Evolutionary conservation across 2,888 invertebrate species (phyloP).

Genomic region (Molorchus minor): DNA sequence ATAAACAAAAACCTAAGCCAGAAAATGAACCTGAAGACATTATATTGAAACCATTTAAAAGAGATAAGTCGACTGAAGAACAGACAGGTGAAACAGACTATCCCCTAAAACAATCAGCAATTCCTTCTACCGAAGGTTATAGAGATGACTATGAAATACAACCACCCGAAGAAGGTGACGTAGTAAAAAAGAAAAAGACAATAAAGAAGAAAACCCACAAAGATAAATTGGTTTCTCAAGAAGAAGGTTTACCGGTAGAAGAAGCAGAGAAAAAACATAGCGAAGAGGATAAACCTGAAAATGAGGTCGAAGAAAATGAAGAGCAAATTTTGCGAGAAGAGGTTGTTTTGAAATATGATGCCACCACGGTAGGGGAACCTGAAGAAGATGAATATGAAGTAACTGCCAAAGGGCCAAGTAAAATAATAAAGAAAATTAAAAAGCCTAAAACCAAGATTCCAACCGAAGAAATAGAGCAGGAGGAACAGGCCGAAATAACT

Average conservation of each 20-base stretch:
- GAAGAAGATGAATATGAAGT: constrained; percentile 44
- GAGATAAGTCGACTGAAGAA: constrained; percentile 53
- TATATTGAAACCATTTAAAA: constrained; percentile 57
- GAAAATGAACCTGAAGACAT: constrained; percentile 55
- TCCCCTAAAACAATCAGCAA: constrained; percentile 45
- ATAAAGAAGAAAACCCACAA: constrained; percentile 52
- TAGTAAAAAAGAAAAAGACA: constrained; percentile 52
- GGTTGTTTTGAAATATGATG: constrained; percentile 36
- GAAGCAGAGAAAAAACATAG: constrained; percentile 49
- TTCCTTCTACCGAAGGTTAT: constrained; percentile 41
- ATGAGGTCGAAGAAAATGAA: constrained; percentile 56
- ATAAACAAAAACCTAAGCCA: constrained; percentile 55
- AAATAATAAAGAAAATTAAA: constrained; percentile 48
- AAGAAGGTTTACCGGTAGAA: constrained; percentile 53
- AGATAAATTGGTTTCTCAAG: constrained; percentile 25
- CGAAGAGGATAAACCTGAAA: constrained; percentile 54
- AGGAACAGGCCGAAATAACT: constrained; percentile 37
- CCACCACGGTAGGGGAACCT: constrained; percentile 42
- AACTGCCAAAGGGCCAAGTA: constrained; percentile 42
- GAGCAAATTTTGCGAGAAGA: constrained; percentile 34
- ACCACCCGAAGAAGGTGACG: constrained; percentile 49
- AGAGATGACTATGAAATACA: constrained; percentile 49
- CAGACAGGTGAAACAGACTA: constrained; percentile 35
- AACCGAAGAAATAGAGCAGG: constrained; percentile 50
- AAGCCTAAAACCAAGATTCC: constrained; percentile 41